These are phyloP conservation scores for Cynopterus brachyotis DNA, from an alignment of 2,113 vertebrate species.

Conservation along the genomic window DNA sequence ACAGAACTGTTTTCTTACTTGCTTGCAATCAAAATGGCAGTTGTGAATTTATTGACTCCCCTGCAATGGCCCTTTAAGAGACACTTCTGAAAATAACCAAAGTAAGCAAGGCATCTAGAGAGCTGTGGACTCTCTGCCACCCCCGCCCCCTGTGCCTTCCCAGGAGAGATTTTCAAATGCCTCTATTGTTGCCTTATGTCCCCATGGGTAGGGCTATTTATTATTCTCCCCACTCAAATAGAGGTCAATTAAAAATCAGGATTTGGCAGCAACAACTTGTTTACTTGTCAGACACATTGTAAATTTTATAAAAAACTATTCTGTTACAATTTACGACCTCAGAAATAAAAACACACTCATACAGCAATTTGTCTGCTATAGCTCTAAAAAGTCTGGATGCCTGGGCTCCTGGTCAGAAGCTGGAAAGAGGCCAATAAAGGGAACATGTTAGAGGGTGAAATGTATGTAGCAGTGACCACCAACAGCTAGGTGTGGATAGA, in stretches of 20 bases:
- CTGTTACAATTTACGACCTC: slow-evolving; percentile 83
- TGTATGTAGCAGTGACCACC: not conserved
- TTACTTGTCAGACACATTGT: slow-evolving; percentile 77
- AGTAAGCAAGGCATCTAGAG: slow-evolving; percentile 26
- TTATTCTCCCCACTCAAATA: slow-evolving; percentile 55
- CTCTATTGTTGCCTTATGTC: slow-evolving; percentile 17
- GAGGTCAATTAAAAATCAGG: slow-evolving; percentile 76
- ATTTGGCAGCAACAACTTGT: slow-evolving; percentile 64
- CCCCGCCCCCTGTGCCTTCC: not conserved
- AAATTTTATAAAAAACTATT: slow-evolving; percentile 73
- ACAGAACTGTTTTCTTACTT: not conserved
- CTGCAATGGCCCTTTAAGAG: not conserved
- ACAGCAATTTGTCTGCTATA: slow-evolving; percentile 78
- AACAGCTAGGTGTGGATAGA: not conserved
- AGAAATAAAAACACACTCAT: slow-evolving; percentile 70
- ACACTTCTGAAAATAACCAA: slow-evolving; percentile 36
- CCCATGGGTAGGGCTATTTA: slow-evolving; percentile 52
- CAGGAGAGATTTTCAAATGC: not conserved
- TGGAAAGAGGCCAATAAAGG: slow-evolving; percentile 59
- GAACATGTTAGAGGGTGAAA: not conserved
- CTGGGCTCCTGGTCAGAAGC: slow-evolving; percentile 75
- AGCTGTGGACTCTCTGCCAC: not conserved
- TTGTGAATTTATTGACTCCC: not conserved
- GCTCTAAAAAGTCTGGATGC: slow-evolving; percentile 77
- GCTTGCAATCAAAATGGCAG: not conserved